These are phyloP conservation scores for Pundamilia nyererei DNA, from an alignment of 2,113 vertebrate genomes.

Conservation along the genomic window DNA sequence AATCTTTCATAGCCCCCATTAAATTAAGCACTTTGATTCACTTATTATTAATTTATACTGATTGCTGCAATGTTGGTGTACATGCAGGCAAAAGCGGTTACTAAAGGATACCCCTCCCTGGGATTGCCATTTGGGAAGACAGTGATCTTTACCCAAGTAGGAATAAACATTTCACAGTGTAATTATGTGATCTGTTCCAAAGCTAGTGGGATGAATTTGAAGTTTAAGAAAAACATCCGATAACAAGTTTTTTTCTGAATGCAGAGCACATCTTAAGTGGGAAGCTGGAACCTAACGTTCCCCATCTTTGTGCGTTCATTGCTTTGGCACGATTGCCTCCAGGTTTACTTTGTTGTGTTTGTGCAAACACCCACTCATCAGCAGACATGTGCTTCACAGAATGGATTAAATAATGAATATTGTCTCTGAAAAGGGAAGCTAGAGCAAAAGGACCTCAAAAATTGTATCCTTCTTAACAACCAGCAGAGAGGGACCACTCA, in stretches of 20 bases:
- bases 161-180: neutral
- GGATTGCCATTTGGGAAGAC: conserved; percentile 39
- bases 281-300: neutral
- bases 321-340: neutral
- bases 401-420: neutral
- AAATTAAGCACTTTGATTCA: conserved; percentile 70
- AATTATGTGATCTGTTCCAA: neutral
- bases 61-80: conserved; percentile 57
- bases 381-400: neutral
- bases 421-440: neutral
- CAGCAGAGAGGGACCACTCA: neutral
- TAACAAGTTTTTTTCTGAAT: neutral
- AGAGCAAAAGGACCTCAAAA: neutral
- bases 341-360: neutral
- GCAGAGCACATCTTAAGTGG: neutral
- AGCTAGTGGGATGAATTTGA: neutral
- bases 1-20: conserved; percentile 68
- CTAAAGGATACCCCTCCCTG: conserved; percentile 36
- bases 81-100: conserved; percentile 23
- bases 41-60: conserved; percentile 70
- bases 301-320: neutral
- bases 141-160: conserved; percentile 21
- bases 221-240: neutral
- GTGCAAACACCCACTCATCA: neutral
- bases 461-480: neutral